Evolutionary conservation across 2,113 vertebrate genomes (phyloP), one percentile per base, ranked within the genome.

Genomic region (Cynoglossus semilaevis): DNA sequence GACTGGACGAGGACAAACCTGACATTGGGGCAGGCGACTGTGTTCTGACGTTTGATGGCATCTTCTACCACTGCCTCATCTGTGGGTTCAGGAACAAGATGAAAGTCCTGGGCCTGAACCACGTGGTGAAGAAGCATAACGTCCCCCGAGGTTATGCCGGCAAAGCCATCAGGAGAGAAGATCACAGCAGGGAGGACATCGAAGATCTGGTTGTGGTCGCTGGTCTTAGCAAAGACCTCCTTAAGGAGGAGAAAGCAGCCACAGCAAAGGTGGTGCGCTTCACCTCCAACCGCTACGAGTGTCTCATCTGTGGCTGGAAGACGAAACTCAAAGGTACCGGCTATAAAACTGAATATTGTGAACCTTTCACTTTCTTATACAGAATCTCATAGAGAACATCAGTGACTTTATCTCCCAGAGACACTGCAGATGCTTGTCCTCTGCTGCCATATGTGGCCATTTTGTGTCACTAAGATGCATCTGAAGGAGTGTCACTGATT

Each of bases 221-320:
- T 0, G 74, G 70, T 37, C 45, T 82, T 44, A 83, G 70, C 4
- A 35, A 37, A 0, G 81, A 84, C 51, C 43, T 76, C 43, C 59
- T 84, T 22, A 80, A 43, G 49, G 74, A 83, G 58, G 87, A 87
- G 40, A 62, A 77, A 64, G 56, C 70, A 58, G 74, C 67, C 1
- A 64, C 49, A 0, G 67, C 78, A 13, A 80, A 77, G 15, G 70
- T 83, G 47, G 42, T 88, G 3, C 34, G 58, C 41, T 82, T 63
- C 19, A 40, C 15, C 38, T 58, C 63, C 36, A 68, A 48, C 67
- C 74, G 80, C 76, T 87, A 72, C 1, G 57, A 72, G 15, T 88
- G 87, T 16, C 72, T 79, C 7, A 48, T 84, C 52, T 88, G 87
- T 1, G 80, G 85, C 58, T 87, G 83, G 81, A 87, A 80, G 43